A percentile compares a stretch with the other conserved stretches of the same genome.
These are phyloP conservation scores for Papilio polyxenes DNA, from an alignment of 1,140 invertebrate genomes.

Conservation along the genomic window DNA sequence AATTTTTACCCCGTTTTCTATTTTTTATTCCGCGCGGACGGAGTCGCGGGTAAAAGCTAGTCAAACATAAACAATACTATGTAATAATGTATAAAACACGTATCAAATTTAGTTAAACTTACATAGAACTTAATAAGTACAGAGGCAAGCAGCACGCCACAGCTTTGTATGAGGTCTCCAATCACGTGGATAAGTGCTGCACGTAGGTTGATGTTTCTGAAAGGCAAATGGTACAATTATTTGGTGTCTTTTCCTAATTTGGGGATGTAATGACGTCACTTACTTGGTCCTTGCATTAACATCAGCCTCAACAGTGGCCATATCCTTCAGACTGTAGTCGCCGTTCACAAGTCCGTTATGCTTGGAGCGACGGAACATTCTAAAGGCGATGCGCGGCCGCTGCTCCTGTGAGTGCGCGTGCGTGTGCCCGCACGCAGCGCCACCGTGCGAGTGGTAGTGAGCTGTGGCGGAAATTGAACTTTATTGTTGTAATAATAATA, in stretches of 20 bases:
- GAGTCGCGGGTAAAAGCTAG: no score
- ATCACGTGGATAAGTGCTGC: slow-evolving; percentile 96
- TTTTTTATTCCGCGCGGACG: no score
- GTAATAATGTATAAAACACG: no score
- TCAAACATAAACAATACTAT: no score
- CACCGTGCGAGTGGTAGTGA: slow-evolving; percentile 73
- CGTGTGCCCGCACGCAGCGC: slow-evolving; percentile 59
- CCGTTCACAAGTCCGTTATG: slow-evolving; percentile 69
- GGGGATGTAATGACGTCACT: slow-evolving; percentile 10
- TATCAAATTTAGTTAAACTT: slow-evolving; percentile 63
- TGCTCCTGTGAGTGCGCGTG: slow-evolving; percentile 43
- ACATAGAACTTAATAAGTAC: slow-evolving; percentile 91
- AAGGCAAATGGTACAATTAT: slow-evolving; percentile 38
- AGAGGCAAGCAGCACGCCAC: slow-evolving; percentile 92
- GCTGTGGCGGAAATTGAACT: slow-evolving; percentile 47
- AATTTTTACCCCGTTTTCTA: no score
- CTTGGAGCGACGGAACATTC: slow-evolving; percentile 54
- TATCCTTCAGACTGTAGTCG: slow-evolving; percentile 69
- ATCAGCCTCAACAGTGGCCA: slow-evolving; percentile 53
- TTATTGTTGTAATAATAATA: neutral
- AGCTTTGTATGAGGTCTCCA: slow-evolving; percentile 94
- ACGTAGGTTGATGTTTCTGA: slow-evolving; percentile 91
- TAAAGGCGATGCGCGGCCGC: slow-evolving; percentile 43
- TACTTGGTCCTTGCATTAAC: slow-evolving; percentile 44
- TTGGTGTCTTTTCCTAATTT: neutral